Evolutionary conservation across 2,113 vertebrate species (phyloP), one percentile per base, ranked within the genome.

Genomic region (Sylvia atricapilla): DNA sequence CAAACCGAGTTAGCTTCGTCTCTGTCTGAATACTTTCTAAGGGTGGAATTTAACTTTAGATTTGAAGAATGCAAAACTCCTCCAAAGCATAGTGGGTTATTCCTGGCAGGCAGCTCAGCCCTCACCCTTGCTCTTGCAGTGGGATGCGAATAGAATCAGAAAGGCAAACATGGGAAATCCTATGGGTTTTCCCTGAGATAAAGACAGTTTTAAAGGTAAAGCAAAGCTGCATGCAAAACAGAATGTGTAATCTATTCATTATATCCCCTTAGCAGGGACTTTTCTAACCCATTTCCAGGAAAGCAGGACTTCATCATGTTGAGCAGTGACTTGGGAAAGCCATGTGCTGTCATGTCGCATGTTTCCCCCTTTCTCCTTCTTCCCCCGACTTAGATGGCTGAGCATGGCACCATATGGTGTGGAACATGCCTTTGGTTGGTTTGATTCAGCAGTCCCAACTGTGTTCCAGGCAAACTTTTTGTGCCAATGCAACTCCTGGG

Each of bases 261-360:
- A 1, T 30, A n/a, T 59, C 23, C 23, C 25, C 23, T 55, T n/a
- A 53, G 22, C 25, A 25, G 30, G 30, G 15, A 59, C 3, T 4
- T 50, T 43, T 72, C n/a, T 28, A 41, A 41, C 25, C 43, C 33
- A 11, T 68, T 59, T 73, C 23, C 30, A 30, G 58, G 58, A 75
- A 63, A 72, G 52, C 53, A 43, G 13, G 8, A 28, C 72, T 50
- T 60, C 15, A 5, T 31, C 30, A 8, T 1, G 1, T 9, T 15
- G 37, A 17, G n/a, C 1, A 2, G 18, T 28, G 27, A 15, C 25
- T 46, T 47, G 16, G 27, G 70, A 70, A 60, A 33, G 35, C 31
- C 39, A 4, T 9, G 8, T 25, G 16, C 13, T 11, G 3, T 24
- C 10, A 5, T 21, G 12, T 35, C 0, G 0, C 3, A 0, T 3